A percentile compares a stretch with the other conserved stretches of the same genome.
Conservation (phyloP, 2,113 vertebrate species). For the Nerophis ophidion region DNA sequence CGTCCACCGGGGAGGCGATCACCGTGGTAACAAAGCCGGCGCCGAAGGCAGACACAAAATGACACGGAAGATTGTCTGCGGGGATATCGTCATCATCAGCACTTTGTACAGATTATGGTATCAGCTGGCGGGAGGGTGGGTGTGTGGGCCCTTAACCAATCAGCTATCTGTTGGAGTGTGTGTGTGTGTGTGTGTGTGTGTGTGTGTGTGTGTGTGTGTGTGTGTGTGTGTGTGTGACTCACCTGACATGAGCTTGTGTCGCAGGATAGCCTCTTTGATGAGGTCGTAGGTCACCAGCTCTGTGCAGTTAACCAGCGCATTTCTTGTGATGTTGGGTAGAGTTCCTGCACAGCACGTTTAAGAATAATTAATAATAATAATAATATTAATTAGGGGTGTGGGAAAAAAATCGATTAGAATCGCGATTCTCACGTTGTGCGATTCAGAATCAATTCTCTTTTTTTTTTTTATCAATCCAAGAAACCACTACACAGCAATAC, state of each 20-base stretch:
- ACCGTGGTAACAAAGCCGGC: constrained; percentile 81
- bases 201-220: not conserved
- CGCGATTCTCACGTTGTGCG: no score
- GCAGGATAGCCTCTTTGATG: constrained; percentile 81
- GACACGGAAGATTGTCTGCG: constrained; percentile 81
- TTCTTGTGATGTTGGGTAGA: constrained; percentile 82
- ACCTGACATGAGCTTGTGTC: constrained; percentile 78
- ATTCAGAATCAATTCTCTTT: no score
- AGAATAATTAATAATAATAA: not conserved
- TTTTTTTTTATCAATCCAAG: no score
- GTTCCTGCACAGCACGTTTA: constrained; percentile 62
- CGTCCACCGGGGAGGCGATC: constrained; percentile 80
- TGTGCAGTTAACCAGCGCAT: constrained; percentile 82
- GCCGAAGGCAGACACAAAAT: constrained; percentile 77
- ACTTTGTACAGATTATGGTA: constrained; percentile 26
- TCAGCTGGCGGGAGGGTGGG: constrained; percentile 35
- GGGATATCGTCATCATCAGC: not conserved
- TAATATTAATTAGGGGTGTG: no score
- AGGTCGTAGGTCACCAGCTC: constrained; percentile 85
- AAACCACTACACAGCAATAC: no score
- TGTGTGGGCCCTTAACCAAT: constrained; percentile 42
- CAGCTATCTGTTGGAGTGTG: constrained; percentile 8
- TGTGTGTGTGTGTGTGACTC: constrained; percentile 14
- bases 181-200: constrained; percentile 6
- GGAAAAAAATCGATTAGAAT: no score